phyloP scores from a whole-genome alignment of 1,140 invertebrate genomes.

The Drosophila arawakana region DNA sequence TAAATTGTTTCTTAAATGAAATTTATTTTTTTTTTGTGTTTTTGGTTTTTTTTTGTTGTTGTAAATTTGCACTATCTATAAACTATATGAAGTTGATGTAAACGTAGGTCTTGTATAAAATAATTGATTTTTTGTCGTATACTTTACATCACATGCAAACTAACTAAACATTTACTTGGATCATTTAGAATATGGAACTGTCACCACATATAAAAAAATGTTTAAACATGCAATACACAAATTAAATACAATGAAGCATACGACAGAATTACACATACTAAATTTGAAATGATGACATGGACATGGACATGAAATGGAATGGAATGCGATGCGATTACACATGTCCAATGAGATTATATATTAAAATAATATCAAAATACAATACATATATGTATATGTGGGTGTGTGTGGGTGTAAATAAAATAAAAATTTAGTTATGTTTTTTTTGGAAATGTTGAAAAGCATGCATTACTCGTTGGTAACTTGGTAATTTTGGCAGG shows the following conservation, averaged over 20 bases:
- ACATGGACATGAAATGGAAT: slow-evolving; percentile 12
- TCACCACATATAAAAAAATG: slow-evolving; percentile 2
- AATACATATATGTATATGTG: not conserved
- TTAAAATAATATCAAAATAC: slow-evolving; percentile 40
- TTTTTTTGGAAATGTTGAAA: slow-evolving; percentile 43
- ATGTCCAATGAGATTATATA: slow-evolving; percentile 38
- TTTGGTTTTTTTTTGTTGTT: not conserved
- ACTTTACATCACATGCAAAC: slow-evolving; percentile 34
- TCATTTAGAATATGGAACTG: slow-evolving; percentile 15
- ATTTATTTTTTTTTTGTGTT: not conserved
- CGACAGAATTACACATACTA: not conserved
- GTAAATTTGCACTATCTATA: slow-evolving; percentile 42
- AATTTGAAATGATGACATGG: not conserved
- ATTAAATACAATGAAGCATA: slow-evolving; percentile 25
- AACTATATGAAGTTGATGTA: slow-evolving; percentile 10
- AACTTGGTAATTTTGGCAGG: slow-evolving; percentile 35
- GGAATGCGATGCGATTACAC: slow-evolving; percentile 5
- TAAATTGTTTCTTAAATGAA: slow-evolving; percentile 14
- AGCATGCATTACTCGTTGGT: slow-evolving; percentile 58
- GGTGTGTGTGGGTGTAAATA: not conserved
- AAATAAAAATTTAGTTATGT: not conserved
- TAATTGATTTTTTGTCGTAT: slow-evolving; percentile 33
- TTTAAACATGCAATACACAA: slow-evolving; percentile 10
- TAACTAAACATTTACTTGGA: slow-evolving; percentile 2
- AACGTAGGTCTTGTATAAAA: slow-evolving; percentile 1